Evolutionary conservation across 1,140 invertebrate genomes (phyloP).

Genomic region (Plectrocnemia conspersa): DNA sequence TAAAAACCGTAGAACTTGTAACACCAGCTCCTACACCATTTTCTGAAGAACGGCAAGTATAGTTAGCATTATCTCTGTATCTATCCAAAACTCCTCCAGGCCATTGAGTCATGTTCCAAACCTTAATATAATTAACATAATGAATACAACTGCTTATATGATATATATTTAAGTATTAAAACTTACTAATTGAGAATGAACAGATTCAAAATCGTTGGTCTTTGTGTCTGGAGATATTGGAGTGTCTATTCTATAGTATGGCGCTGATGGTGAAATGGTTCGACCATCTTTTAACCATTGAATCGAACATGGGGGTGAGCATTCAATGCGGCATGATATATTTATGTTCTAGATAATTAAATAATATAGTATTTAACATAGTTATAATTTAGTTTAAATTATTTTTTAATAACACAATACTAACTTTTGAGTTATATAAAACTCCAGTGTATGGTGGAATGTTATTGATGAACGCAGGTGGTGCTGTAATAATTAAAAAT

Average conservation of each 20-base stretch:
- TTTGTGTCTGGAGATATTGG: slow-evolving; percentile 59
- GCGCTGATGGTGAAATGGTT: slow-evolving; percentile 59
- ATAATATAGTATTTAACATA: slow-evolving; percentile 7
- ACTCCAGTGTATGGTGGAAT: slow-evolving; percentile 77
- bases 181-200: slow-evolving; percentile 72
- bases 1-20: slow-evolving; percentile 73
- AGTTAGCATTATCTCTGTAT: slow-evolving; percentile 71
- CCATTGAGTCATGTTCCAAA: slow-evolving; percentile 77
- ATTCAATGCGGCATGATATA: slow-evolving; percentile 82
- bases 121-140: slow-evolving; percentile 39
- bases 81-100: slow-evolving; percentile 71
- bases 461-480: slow-evolving; percentile 79
- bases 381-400: not conserved
- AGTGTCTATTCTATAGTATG: slow-evolving; percentile 56
- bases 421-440: slow-evolving; percentile 60
- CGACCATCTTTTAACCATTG: slow-evolving; percentile 76
- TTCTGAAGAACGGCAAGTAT: slow-evolving; percentile 73
- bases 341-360: slow-evolving; percentile 59
- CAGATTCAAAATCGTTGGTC: slow-evolving; percentile 82
- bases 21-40: slow-evolving; percentile 71
- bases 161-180: not conserved
- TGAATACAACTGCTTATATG: slow-evolving; percentile 1
- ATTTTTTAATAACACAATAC: slow-evolving; percentile 2
- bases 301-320: slow-evolving; percentile 77
- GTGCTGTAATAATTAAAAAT: slow-evolving; percentile 53